Evolutionary conservation across 2,113 vertebrate genomes (phyloP), one percentile per base, ranked within the genome.

Genomic region (Stomatorhinus ivindoensis): DNA sequence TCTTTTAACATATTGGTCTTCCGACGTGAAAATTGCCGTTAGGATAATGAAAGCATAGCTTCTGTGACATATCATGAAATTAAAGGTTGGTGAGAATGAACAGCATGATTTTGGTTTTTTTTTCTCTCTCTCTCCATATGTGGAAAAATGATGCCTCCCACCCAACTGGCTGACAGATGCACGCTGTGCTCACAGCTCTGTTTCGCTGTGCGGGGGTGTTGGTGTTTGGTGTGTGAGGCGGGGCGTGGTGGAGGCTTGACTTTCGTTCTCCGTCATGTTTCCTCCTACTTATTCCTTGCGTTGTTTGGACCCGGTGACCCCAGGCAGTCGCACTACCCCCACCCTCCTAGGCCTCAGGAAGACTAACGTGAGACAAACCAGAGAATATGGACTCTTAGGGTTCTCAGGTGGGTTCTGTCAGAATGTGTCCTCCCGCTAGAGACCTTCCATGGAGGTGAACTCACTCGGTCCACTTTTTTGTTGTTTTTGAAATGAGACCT

Each of bases 271-370:
- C 21, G 21, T 47, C 24, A 3, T 0, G 42, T 15, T 21, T 46
- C 21, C 82, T 13, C 82, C 42, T 13, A n/a, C 44, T 48, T 27
- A 46, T 85, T 48, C 86, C 86, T 53, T 51, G 35, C 50, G 86
- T 21, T 39, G 86, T 50, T 55, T 53, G 48, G 31, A 87, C 86
- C 50, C 35, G 50, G 86, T 87, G 86, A 87, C 24, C 86, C 86
- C 86, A 21, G 51, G 35, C 51, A 53, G 86, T 21, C 48, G 3
- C 31, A 10, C 50, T 58, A 31, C 48, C 46, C 47, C n/a, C n/a
- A 48, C n/a, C 48, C 13, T 51, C 84, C 84, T 42, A 35, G 15
- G 17, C 31, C 31, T 87, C 27, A 87, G 85, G 85, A 50, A 55
- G 48, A 19, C 85, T 48, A 55, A 7, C 50, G 27, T 19, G 48